phyloP scores from a whole-genome alignment of 2,888 invertebrate genomes.

The Philhelius pedissequus region DNA sequence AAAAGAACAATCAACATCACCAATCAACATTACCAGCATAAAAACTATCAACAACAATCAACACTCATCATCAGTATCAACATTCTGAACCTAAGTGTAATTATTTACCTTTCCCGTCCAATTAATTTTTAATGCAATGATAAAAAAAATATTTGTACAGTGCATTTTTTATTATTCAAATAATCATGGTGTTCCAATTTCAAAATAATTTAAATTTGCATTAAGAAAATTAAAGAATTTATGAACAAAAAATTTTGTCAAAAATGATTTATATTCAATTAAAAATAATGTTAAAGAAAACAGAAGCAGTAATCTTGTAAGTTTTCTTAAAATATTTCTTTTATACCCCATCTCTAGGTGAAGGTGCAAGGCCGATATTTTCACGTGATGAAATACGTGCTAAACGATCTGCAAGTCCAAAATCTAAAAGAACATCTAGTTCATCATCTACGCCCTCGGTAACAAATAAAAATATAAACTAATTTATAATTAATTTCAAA shows the following conservation, averaged over 20 bases:
- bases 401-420: slow-evolving; percentile 45
- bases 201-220: not conserved
- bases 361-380: slow-evolving; percentile 61
- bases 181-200: not conserved
- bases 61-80: not conserved
- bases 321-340: not conserved
- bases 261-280: not conserved
- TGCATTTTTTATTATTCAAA: not conserved
- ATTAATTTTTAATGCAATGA: not conserved
- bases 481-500: not conserved
- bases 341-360: slow-evolving; percentile 30
- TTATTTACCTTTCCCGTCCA: not conserved
- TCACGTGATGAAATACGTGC: slow-evolving; percentile 35
- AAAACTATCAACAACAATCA: not conserved
- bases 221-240: not conserved
- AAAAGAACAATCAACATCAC: not conserved
- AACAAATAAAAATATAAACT: not conserved
- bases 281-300: not conserved
- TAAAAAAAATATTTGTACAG: not conserved
- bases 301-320: not conserved
- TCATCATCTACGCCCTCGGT: slow-evolving; percentile 43
- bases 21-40: not conserved
- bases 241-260: not conserved
- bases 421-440: slow-evolving; percentile 23
- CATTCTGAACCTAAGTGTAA: not conserved